Evolutionary conservation across 1,140 invertebrate genomes (phyloP), one percentile per base, ranked within the genome.

Genomic region (Leucophenga varia): DNA sequence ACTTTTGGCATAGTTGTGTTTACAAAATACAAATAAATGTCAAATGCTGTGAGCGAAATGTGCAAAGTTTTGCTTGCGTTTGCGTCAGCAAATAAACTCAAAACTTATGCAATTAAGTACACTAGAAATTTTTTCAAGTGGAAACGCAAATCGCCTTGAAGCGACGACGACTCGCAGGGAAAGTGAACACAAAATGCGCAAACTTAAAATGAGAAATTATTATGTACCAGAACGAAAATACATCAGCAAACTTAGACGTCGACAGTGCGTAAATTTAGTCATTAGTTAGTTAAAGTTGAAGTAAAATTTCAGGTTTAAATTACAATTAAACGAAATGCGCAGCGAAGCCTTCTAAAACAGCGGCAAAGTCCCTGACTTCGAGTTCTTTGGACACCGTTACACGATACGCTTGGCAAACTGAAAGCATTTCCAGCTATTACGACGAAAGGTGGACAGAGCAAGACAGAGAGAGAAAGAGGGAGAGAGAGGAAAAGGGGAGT

Each of bases 31-130:
- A 52, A 52, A 52, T 52, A 52, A 48, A 38, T 50, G 36, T 43
- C 38, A 54, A 54, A 42, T 46, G 38, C 52, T 51, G 37, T 51
- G 16, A 54, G 43, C 31, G 21, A 20, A 54, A 46, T 42, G 52
- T 21, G 30, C 19, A 46, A 54, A 54, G 21, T 54, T 54, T 37
- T 22, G 21, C 39, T 50, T 41, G 22, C 45, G 35, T 42, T 30
- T 20, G 37, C 16, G 35, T 42, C 25, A 14, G 37, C 16, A 39
- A 35, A 28, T 50, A 45, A 54, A 46, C 52, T 38, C 17, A 50
- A 51, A 54, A 54, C 48, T 54, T 54, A 46, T 54, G 52, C 52
- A 54, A 54, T 54, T 54, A 54, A 51, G 43, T 47, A 51, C 38
- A 54, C 37, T 42, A 32, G 20, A 47, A 51, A 28, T 51, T n/a